Conservation (phyloP, 2,888 invertebrate genomes). For the Tetranychus piercei region DNA sequence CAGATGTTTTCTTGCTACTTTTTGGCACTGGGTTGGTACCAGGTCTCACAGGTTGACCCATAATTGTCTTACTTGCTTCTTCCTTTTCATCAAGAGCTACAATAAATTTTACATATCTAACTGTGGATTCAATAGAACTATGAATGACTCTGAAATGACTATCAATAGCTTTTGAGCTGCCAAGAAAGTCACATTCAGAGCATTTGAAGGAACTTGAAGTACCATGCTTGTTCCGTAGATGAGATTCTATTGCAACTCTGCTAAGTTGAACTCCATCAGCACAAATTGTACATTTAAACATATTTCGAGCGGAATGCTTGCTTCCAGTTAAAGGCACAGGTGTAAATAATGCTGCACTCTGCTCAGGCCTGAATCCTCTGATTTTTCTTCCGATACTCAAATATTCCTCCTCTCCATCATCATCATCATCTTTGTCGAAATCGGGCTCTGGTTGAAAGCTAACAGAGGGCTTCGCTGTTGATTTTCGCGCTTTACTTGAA, state of each 20-base stretch:
- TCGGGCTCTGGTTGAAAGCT: not conserved
- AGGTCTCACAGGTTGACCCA: not conserved
- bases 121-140: not conserved
- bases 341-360: not conserved
- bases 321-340: not conserved
- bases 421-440: not conserved
- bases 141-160: not conserved
- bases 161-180: not conserved
- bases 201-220: not conserved
- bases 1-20: not conserved
- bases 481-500: not conserved
- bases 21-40: not conserved
- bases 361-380: not conserved
- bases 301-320: not conserved
- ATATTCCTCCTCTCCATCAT: not conserved
- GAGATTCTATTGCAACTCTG: not conserved
- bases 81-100: not conserved
- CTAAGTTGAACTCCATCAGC: not conserved
- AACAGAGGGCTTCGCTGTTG: not conserved
- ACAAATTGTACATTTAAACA: constrained; percentile 2
- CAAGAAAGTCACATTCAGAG: constrained; percentile 7
- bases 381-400: not conserved
- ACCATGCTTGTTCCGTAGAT: not conserved
- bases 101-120: not conserved
- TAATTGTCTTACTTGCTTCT: not conserved